Base-by-base conservation (phyloP, 2,113 vertebrate species). In the Mellivora capensis region DNA sequence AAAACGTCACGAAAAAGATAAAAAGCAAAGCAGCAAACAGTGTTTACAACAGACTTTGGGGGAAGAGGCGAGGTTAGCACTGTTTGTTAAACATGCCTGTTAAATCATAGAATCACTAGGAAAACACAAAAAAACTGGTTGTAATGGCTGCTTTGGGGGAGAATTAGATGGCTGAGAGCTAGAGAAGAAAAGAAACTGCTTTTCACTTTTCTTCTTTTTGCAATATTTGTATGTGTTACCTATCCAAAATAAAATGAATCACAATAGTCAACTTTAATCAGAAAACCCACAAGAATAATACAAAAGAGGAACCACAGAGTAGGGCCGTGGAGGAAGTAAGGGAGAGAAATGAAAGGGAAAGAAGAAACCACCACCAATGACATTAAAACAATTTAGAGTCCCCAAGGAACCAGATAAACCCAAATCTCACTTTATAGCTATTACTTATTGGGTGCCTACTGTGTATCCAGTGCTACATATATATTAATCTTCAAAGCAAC, bases 241-340 rank as follows among this genome's bases (percentile, higher is more conserved):
- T 54, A 95, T 72, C 31, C 47, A 93, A 95, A 95, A 81, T 69
- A 79, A 95, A 89, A 95, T 82, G 20, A 93, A 86, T 25, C 12
- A 61, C 34, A 21, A 59, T 88, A 79, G n/a, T 69, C 37, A 90
- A 81, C 18, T 95, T 96, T 91, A 84, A 88, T 85, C 31, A 77
- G 85, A 47, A 87, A 34, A 91, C n/a, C 67, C 39, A 80, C 12
- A 87, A 80, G 59, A 59, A 42, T 44, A 88, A 96, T 15, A 89
- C 25, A 81, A 81, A 95, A 80, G 42, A 87, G 61, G 37, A 88
- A 93, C 23, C 69, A 52, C 31, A 89, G 7, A 44, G 42, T 31
- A 7, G 7, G 31, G 44, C 69, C 14, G n/a, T 47, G 27, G 21
- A 21, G 17, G 23, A 37, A 87, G 49, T 27, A 49, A 85, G 44